phyloP scores from a whole-genome alignment of 2,113 vertebrate species.

The Hyperoodon ampullatus region DNA sequence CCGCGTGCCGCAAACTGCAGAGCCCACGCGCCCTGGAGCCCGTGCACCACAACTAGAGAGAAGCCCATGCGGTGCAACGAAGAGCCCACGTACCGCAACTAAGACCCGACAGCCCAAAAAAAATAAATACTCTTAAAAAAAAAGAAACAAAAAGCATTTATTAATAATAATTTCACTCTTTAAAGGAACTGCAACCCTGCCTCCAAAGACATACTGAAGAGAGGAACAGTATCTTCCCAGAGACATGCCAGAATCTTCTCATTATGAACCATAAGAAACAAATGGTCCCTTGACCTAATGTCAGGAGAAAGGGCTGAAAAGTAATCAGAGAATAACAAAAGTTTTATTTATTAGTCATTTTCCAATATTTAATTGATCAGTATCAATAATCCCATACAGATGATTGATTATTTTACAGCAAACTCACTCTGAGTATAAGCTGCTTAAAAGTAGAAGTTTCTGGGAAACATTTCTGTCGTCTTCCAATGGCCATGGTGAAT shows the following conservation, averaged over 20 bases:
- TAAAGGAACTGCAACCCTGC: not conserved
- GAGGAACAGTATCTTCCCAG: not conserved
- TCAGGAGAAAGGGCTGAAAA: not conserved
- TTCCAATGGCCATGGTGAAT: not conserved
- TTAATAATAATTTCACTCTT: too few relatives aligned
- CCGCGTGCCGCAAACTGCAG: too few relatives aligned
- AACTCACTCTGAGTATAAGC: not conserved
- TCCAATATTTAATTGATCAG: not conserved
- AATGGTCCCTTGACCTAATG: not conserved
- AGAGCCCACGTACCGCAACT: too few relatives aligned
- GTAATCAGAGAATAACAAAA: not conserved
- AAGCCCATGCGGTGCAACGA: too few relatives aligned
- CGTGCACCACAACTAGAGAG: too few relatives aligned
- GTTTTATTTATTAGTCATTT: not conserved
- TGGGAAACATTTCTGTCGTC: not conserved
- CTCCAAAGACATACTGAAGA: not conserved
- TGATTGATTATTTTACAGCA: not conserved
- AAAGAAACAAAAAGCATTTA: not conserved
- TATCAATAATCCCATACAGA: not conserved
- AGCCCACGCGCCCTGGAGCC: too few relatives aligned
- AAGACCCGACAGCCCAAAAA: too few relatives aligned
- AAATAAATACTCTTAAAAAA: too few relatives aligned
- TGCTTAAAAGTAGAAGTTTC: not conserved
- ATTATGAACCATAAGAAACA: not conserved
- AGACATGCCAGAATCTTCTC: not conserved